Percentiles rank a stretch among this genome's conserved stretches.
These are phyloP conservation scores for Oncorhynchus masou DNA, from an alignment of 2,113 vertebrate species.

Conservation along the genomic window DNA sequence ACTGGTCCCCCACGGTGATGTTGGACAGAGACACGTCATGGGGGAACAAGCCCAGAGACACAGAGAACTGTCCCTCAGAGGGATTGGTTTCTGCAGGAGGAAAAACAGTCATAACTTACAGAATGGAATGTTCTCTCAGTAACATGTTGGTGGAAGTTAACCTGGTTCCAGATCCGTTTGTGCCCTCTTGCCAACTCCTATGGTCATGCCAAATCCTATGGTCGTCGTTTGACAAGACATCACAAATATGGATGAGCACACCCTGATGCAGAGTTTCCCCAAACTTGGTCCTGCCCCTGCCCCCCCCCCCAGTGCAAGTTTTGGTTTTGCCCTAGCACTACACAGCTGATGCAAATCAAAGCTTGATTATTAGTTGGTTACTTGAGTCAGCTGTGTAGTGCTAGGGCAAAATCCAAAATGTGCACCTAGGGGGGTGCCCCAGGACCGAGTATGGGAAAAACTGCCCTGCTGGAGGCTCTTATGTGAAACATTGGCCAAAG, in stretches of 20 bases:
- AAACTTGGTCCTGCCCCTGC: neutral
- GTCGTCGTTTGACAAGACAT: too few relatives aligned
- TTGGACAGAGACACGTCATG: conserved; percentile 37
- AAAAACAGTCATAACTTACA: neutral
- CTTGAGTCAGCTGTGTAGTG: too few relatives aligned
- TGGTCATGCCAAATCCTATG: too few relatives aligned
- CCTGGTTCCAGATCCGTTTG: too few relatives aligned
- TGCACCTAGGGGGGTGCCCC: too few relatives aligned
- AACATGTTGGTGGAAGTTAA: too few relatives aligned
- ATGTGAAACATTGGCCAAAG: neutral
- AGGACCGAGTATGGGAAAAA: neutral
- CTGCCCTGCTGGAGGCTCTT: neutral
- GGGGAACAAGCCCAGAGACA: conserved; percentile 35
- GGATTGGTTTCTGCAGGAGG: conserved; percentile 26
- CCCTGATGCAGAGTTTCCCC: neutral
- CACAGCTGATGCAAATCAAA: too few relatives aligned
- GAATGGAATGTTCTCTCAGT: too few relatives aligned
- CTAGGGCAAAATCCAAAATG: too few relatives aligned
- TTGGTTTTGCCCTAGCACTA: neutral
- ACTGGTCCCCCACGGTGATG: conserved; percentile 12
- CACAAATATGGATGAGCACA: too few relatives aligned
- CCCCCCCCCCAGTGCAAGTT: neutral
- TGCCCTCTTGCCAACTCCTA: too few relatives aligned
- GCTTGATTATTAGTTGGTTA: too few relatives aligned
- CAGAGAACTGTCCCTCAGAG: conserved; percentile 24